These are phyloP conservation scores for Dipodomys ordii DNA, from an alignment of 2,113 vertebrate genomes.

Conservation along the genomic window DNA sequence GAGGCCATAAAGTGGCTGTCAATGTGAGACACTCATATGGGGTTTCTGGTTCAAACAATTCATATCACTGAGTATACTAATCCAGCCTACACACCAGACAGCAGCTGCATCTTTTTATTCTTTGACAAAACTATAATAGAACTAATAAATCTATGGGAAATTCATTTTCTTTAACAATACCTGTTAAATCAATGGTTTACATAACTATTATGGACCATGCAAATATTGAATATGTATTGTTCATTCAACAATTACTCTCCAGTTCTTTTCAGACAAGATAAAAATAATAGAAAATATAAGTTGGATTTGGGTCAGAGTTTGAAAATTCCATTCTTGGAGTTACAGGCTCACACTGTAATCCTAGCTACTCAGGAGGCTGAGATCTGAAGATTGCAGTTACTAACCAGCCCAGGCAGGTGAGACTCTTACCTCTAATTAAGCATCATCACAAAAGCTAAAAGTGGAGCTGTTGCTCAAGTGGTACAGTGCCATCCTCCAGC, in stretches of 20 bases:
- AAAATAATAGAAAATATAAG: slow-evolving; percentile 51
- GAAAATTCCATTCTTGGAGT: slow-evolving; percentile 12
- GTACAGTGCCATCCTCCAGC: too few species aligned
- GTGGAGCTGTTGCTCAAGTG: too few species aligned
- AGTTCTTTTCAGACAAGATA: slow-evolving; percentile 38
- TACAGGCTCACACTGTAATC: too few species aligned
- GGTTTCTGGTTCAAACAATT: neutral
- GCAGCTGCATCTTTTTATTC: neutral
- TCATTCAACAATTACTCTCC: neutral
- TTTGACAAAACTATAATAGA: slow-evolving; percentile 39
- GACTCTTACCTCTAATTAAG: too few species aligned
- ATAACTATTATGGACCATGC: neutral
- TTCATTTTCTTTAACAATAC: neutral
- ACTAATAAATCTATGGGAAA: neutral
- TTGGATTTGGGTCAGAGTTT: neutral
- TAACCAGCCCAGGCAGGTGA: too few species aligned
- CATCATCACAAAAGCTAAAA: too few species aligned
- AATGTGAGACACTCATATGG: neutral
- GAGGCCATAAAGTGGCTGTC: neutral
- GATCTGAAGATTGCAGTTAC: too few species aligned
- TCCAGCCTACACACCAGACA: neutral
- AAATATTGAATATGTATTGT: neutral
- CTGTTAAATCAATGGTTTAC: neutral
- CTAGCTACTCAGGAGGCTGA: too few species aligned
- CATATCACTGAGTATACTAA: neutral